Evolutionary conservation across 2,888 invertebrate species (phyloP).

Genomic region (Ceriagrion tenellum): DNA sequence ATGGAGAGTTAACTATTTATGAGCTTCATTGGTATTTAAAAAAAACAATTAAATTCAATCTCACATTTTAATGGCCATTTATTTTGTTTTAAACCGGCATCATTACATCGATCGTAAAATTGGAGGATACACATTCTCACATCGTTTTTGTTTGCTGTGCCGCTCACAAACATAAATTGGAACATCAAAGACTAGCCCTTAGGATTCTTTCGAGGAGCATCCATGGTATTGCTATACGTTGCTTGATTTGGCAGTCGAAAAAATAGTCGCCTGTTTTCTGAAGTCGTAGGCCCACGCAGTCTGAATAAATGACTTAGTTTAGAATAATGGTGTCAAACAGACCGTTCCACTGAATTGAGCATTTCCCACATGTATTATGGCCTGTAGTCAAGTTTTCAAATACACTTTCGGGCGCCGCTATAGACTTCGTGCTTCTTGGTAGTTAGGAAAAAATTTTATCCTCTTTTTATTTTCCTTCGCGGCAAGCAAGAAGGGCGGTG

Average conservation of each 20-base stretch:
- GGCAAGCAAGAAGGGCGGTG: neutral
- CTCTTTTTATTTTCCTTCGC: neutral
- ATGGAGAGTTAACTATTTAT: neutral
- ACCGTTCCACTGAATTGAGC: neutral
- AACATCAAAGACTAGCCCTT: neutral
- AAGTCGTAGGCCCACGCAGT: neutral
- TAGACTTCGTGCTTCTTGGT: neutral
- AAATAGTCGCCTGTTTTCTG: neutral
- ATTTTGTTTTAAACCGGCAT: neutral
- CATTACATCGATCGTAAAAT: neutral
- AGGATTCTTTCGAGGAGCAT: neutral
- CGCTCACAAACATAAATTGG: neutral
- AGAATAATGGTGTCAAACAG: neutral
- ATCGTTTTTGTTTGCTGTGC: neutral
- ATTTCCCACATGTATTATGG: neutral
- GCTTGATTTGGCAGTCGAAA: neutral
- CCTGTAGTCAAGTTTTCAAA: neutral
- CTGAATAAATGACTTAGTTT: neutral
- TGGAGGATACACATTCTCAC: neutral
- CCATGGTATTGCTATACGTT: neutral
- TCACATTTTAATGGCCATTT: neutral
- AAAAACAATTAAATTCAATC: neutral
- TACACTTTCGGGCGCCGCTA: neutral
- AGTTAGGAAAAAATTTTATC: neutral
- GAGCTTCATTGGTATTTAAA: neutral